phyloP scores from a whole-genome alignment of 2,113 vertebrate species.

The Thermophis baileyi region DNA sequence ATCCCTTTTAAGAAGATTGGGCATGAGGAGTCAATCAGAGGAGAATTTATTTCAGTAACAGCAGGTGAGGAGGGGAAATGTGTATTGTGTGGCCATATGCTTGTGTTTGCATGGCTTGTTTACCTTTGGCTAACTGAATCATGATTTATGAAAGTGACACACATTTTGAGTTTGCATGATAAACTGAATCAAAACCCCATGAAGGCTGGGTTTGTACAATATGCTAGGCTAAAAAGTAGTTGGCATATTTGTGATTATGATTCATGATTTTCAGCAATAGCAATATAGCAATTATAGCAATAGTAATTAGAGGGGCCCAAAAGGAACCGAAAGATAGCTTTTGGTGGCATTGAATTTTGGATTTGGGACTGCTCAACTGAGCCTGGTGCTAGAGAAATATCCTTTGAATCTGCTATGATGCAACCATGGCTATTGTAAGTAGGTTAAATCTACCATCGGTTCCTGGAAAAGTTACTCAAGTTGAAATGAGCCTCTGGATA shows the following conservation, averaged over 20 bases:
- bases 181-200: background rate
- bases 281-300: background rate
- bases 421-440: background rate
- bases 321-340: background rate
- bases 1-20: background rate
- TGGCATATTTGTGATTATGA: background rate
- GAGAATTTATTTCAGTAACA: background rate
- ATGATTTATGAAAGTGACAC: background rate
- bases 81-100: background rate
- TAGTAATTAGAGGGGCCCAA: background rate
- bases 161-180: background rate
- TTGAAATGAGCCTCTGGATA: background rate
- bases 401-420: background rate
- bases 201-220: background rate
- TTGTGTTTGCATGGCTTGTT: background rate
- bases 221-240: background rate
- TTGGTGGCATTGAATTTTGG: background rate
- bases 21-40: background rate
- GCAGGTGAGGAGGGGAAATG: background rate
- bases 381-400: background rate
- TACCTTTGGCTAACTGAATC: background rate
- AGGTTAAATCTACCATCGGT: background rate
- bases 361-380: background rate
- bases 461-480: background rate
- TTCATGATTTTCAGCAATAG: background rate